phyloP scores from a whole-genome alignment of 2,797 vertebrate genomes.

The Falco rusticolus region DNA sequence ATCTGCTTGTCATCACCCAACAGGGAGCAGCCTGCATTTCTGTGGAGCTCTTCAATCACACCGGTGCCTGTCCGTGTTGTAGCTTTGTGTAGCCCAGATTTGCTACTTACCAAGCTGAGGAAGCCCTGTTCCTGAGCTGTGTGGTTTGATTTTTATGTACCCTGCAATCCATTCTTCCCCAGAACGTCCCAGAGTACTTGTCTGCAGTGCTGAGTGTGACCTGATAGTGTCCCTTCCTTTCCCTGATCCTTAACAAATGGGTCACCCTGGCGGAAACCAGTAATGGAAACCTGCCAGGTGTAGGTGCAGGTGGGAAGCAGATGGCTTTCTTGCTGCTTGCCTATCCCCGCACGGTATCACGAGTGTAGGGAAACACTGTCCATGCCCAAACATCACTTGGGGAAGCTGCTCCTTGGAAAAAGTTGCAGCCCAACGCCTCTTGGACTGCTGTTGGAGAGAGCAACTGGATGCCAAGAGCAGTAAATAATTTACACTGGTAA shows the following conservation, averaged over 20 bases:
- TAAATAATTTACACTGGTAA: slow-evolving; percentile 31
- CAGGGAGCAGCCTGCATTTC: neutral
- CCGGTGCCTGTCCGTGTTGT: fast-evolving
- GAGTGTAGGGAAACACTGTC: neutral
- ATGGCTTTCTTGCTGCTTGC: neutral
- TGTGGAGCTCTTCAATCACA: neutral
- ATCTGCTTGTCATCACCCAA: too few relatives aligned
- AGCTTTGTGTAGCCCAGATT: neutral
- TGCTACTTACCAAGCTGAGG: neutral
- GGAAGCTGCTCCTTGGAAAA: neutral
- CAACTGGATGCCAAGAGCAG: neutral
- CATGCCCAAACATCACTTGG: neutral
- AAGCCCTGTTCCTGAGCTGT: neutral
- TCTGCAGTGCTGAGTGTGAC: neutral
- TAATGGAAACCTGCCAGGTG: neutral
- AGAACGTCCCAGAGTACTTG: neutral
- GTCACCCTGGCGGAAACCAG: neutral
- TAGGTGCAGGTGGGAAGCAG: neutral
- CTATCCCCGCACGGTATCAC: fast-evolving
- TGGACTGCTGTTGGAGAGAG: neutral
- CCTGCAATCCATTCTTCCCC: neutral
- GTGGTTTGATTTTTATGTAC: neutral
- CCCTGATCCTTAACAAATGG: neutral
- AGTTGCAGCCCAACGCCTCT: neutral
- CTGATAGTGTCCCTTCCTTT: neutral